Evolutionary conservation across 2,888 invertebrate species (phyloP), one percentile per base, ranked within the genome.

Genomic region (Buathra laborator): DNA sequence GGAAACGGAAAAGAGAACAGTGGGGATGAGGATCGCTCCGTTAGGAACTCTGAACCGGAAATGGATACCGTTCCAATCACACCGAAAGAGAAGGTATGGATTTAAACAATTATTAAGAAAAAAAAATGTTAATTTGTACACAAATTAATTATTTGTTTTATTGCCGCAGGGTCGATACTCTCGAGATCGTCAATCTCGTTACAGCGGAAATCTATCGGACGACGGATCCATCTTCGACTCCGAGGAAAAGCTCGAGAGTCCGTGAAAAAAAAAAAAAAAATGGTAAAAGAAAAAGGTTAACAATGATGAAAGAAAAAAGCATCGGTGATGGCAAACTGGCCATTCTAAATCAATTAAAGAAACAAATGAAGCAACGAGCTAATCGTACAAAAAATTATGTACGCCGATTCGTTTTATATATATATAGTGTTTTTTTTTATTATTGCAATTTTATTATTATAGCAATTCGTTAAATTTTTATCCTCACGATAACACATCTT

Each of bases 191-290:
- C 44, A 48, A 9, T 37, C 56, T 68, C 56, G 67, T 24, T 72
- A 46, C 59, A 67, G 24, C 24, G 83, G 53, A 62, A 81, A 85
- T 75, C 48, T 74, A 12, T 87, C 84, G 16, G 82, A 86, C 71
- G 87, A 86, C 59, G 87, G 85, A 43, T 87, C 87, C 10, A 86
- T 84, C 43, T 86, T 87, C 74, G 85, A 84, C 64, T 32, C 85
- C 10, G 81, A 82, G 29, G 87, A 87, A 53, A 84, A 83, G n/a
- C 37, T 78, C 32, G 64, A 72, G 44, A 72, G 66, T 62, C 72
- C 72, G 44, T 37, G 62, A 24, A 78, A 7, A 37, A 37, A 37
- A 24, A 78, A 5, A 1, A 37, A 37, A 74, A 62, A 62, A 76
- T 67, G 71, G 48, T n/a, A 24, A 77, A 24, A 4, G 14, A 16